Evolutionary conservation across 2,797 vertebrate species (phyloP).

Genomic region (Enteromius fasciolatus): DNA sequence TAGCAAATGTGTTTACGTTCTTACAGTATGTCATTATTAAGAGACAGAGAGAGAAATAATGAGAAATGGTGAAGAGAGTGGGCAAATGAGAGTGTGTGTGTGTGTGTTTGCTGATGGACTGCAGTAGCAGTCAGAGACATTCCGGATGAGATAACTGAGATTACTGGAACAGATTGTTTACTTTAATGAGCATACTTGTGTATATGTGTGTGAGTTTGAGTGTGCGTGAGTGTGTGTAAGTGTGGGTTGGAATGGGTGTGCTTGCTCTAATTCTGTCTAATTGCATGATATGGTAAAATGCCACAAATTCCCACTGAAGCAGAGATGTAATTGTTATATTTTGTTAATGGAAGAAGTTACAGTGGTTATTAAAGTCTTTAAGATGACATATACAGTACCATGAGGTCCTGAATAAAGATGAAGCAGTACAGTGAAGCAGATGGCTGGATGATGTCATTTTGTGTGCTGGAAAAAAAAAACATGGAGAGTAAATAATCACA

Average conservation of each 20-base stretch:
- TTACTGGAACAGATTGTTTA: constrained; percentile 50
- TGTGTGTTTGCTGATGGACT: not conserved
- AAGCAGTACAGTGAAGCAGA: constrained; percentile 18
- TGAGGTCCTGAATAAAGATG: constrained; percentile 33
- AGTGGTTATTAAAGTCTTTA: constrained; percentile 24
- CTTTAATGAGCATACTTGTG: constrained; percentile 18
- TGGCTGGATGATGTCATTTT: not conserved
- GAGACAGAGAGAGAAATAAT: not conserved
- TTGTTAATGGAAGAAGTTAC: constrained; percentile 32
- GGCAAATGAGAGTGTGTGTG: not conserved
- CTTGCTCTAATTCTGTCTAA: not conserved
- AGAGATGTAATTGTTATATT: constrained; percentile 38
- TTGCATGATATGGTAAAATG: constrained; percentile 41
- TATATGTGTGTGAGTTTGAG: not conserved
- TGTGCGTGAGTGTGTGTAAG: not conserved
- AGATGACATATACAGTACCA: not conserved
- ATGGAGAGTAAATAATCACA: not conserved
- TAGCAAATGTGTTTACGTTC: not conserved
- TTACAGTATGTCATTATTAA: not conserved
- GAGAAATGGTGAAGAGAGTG: not conserved
- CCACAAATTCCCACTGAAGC: constrained; percentile 24
- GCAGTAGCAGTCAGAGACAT: constrained; percentile 6
- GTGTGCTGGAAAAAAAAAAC: not conserved
- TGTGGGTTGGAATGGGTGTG: not conserved
- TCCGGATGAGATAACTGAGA: constrained; percentile 56